Evolutionary conservation across 2,888 invertebrate genomes (phyloP), one percentile per base, ranked within the genome.

Genomic region (Meghimatium bilineatum): DNA sequence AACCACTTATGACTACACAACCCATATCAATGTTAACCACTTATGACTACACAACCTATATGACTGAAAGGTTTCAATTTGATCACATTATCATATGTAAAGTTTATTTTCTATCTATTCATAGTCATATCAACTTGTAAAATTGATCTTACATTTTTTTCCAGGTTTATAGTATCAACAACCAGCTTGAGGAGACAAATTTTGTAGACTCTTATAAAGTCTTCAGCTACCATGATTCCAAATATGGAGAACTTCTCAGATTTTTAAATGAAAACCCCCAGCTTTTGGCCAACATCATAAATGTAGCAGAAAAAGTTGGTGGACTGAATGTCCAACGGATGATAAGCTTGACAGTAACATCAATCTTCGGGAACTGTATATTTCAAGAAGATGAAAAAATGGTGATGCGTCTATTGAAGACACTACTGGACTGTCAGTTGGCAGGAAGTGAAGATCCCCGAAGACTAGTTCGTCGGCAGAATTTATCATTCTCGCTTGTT

Each of bases 401-500:
- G 89, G 90, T 91, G 38, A 87, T 94, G 79, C 91, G 92, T 71
- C 87, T 94, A 75, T 86, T 94, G 74, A 92, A 91, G 72, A 88
- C 91, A 52, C 94, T 97, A 2, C 60, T 84, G 32, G 83, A 96
- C 96, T 88, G 95, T 26, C 85, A 86, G 84, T 60, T 86, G n/a
- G 83, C 85, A 14, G 82, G 75, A 34, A 82, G 95, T 86, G 96
- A 96, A 86, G 96, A 96, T 87, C 94, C 94, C 2, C 91, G 94
- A 10, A 90, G 97, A 90, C 94, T 98, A 88, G 95, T 99, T 71
- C 95, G 92, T 0, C 89, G 96, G 67, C 97, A 97, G 82, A 96
- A 96, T 10, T 97, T 97, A 91, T 97, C 98, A 5, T 97, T 86
- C 49, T 84, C 84, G n/a, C 95, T 96, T 23, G 95, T 98, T 71